Conservation (phyloP, 2,113 vertebrate species). For the Bungarus multicinctus region DNA sequence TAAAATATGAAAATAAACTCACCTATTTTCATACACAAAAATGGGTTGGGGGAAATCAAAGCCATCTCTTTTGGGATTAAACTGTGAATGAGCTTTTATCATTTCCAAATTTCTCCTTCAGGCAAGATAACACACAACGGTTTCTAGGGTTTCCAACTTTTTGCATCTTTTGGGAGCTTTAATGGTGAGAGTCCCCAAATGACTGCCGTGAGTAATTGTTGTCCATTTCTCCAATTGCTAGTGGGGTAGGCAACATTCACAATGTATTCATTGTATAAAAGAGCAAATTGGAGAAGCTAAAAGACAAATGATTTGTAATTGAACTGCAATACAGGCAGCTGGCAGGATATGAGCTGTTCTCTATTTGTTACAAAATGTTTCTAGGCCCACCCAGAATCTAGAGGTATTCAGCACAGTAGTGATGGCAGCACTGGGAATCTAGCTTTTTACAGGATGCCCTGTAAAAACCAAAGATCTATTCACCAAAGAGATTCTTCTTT, state of each 20-base stretch:
- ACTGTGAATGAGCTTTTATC: background rate
- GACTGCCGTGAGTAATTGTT: background rate
- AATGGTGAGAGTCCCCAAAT: background rate
- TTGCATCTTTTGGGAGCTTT: background rate
- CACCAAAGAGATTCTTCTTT: background rate
- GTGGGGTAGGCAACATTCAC: background rate
- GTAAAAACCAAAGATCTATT: background rate
- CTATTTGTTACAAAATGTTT: background rate
- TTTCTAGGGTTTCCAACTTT: background rate
- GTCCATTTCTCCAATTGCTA: background rate
- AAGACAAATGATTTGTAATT: background rate
- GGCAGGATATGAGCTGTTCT: background rate
- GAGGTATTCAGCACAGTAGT: background rate
- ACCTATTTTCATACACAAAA: background rate
- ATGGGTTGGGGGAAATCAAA: background rate
- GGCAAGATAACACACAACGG: background rate
- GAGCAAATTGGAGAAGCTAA: background rate
- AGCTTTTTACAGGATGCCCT: background rate
- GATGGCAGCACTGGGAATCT: background rate
- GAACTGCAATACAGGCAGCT: background rate
- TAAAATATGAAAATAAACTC: background rate
- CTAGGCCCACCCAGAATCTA: background rate
- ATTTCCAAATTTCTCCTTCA: background rate
- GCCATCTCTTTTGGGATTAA: background rate
- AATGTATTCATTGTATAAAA: background rate